Conservation (phyloP, 1,140 invertebrate species). For the Neodiprion fabricii region DNA sequence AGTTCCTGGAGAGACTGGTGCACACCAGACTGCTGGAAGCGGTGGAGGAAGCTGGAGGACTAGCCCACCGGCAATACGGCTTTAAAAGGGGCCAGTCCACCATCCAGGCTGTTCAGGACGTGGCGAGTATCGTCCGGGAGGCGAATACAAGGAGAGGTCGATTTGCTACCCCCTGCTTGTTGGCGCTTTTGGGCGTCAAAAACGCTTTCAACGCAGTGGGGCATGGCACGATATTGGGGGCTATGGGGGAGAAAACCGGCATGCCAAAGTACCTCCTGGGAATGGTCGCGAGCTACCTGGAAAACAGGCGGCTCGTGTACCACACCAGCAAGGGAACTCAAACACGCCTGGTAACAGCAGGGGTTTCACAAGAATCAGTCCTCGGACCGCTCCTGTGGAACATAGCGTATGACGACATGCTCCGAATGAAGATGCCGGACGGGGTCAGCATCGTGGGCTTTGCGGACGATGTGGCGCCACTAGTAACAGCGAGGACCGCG, state of each 20-base stretch:
- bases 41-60: too few relatives aligned
- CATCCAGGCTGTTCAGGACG: not conserved
- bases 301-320: constrained; percentile 18
- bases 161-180: not conserved
- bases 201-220: too few relatives aligned
- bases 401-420: constrained; percentile 38
- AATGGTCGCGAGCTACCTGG: constrained; percentile 29
- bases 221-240: constrained; percentile 25
- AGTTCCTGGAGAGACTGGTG: not conserved
- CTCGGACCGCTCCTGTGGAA: constrained; percentile 46
- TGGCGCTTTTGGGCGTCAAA: too few relatives aligned
- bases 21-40: not conserved
- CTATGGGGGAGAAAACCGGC: constrained; percentile 11
- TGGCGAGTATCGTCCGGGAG: not conserved
- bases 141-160: not conserved
- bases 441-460: constrained; percentile 29
- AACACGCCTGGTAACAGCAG: constrained; percentile 19
- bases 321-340: constrained; percentile 16
- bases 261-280: constrained; percentile 17
- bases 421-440: constrained; percentile 27
- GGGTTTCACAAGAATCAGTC: constrained; percentile 48
- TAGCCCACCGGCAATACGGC: too few relatives aligned
- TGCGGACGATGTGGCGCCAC: constrained; percentile 39
- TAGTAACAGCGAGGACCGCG: constrained; percentile 22
- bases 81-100: too few relatives aligned